Evolutionary conservation across 2,797 vertebrate species (phyloP).

Genomic region (Scarus forsteni): DNA sequence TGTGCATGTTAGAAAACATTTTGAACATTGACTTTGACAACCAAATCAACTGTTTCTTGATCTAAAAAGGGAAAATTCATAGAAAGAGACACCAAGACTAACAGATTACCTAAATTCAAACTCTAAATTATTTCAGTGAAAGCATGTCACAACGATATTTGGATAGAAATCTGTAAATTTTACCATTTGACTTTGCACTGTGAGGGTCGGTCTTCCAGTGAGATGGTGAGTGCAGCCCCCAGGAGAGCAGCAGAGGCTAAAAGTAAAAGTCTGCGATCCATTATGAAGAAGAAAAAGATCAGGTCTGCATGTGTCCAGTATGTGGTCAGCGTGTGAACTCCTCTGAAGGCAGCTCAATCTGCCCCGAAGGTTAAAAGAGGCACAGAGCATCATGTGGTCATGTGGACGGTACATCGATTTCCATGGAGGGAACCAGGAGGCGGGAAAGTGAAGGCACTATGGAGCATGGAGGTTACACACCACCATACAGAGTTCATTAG

Average conservation of each 20-base stretch:
- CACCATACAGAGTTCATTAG: no score
- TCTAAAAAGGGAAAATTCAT: not conserved
- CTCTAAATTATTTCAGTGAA: not conserved
- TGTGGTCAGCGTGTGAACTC: not conserved
- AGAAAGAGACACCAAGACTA: not conserved
- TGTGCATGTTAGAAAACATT: not conserved
- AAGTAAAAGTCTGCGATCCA: constrained; percentile 50
- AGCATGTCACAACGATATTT: not conserved
- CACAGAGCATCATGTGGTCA: constrained; percentile 9
- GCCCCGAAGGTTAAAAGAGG: constrained; percentile 13
- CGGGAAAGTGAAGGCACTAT: not conserved
- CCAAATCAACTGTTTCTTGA: not conserved
- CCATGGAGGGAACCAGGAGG: not conserved
- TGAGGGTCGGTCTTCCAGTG: constrained; percentile 27
- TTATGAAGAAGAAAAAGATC: constrained; percentile 3
- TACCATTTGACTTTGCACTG: constrained; percentile 76
- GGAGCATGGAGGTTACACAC: not conserved
- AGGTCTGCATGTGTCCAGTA: not conserved
- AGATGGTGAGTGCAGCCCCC: constrained; percentile 41
- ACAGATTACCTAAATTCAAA: not conserved
- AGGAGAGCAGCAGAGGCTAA: constrained; percentile 37
- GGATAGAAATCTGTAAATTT: not conserved
- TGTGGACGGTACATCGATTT: constrained; percentile 46
- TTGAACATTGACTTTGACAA: not conserved
- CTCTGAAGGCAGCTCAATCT: not conserved